Evolutionary conservation across 2,797 vertebrate genomes (phyloP), one percentile per base, ranked within the genome.

Genomic region (Bufotes viridis): DNA sequence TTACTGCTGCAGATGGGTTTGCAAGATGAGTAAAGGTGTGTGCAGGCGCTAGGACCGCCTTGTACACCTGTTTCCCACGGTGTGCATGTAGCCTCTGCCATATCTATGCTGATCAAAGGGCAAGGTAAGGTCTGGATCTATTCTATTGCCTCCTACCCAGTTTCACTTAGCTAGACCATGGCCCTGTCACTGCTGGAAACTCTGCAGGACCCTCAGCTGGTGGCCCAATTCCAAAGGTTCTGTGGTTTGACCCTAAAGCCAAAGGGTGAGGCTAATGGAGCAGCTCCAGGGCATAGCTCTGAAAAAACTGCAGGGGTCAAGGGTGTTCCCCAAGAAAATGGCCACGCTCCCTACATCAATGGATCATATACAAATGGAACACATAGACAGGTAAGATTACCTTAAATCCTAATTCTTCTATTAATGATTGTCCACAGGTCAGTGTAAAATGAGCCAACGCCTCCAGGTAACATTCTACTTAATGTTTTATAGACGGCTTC

Each of bases 141-240:
- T 67, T 78, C 49, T 89, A 7, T 51, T n/a, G 22, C 70, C 24
- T 78, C 60, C 10, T 65, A 42, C 60, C 18, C 29, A 58, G 70
- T 70, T 79, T 80, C 65, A 55, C 11, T 55, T 67, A 83, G 79
- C 83, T 55, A 72, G 89, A 90, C 86, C 86, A 93, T 93, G 92
- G 91, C 90, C 49, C 55, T 84, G 24, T 70, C 88, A 26, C 81
- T 94, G 89, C 81, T 96, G 90, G 84, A 91, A 58, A 93, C 93
- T 88, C 94, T 98, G 82, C 93, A 94, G 24, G 95, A 95, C 86
- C 94, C 97, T 9, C 95, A 96, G 90, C 95, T 96, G 1, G 97
- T 99, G 87, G 97, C 96, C 82, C 93, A 94, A 53, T 99, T 99
- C 93, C 98, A 99, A 94, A 96, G 95, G 81, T 87, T 87, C 91